Conservation (phyloP, 2,797 vertebrate genomes). For the Remorina albescens region DNA sequence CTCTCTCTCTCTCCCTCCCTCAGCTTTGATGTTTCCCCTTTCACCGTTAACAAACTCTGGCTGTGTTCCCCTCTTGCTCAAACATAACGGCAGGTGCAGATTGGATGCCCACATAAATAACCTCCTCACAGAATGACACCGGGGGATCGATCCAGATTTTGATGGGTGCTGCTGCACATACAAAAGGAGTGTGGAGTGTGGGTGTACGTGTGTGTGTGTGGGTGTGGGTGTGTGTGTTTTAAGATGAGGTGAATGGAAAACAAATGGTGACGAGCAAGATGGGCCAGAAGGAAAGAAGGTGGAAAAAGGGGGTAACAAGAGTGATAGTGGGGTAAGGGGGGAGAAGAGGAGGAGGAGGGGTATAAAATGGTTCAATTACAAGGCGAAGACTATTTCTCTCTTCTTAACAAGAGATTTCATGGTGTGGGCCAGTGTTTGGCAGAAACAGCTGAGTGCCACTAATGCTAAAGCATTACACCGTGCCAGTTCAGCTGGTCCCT, state of each 20-base stretch:
- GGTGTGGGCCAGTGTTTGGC: constrained; percentile 94
- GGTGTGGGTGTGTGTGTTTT: constrained; percentile 39
- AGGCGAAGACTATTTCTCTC: constrained; percentile 99
- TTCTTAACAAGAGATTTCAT: constrained; percentile 99
- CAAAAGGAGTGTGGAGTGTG: constrained; percentile 86
- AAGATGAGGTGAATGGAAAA: constrained; percentile 61
- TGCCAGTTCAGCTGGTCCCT: constrained; percentile 89
- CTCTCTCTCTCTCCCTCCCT: constrained; percentile 28
- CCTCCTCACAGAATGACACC: constrained; percentile 94
- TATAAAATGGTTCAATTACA: constrained; percentile 99
- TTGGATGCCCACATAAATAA: constrained; percentile 99
- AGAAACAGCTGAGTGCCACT: constrained; percentile 97
- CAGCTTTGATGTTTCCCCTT: constrained; percentile 93
- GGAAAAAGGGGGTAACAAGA: constrained; percentile 70
- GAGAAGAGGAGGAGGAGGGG: constrained; percentile 77
- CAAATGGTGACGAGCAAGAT: constrained; percentile 86
- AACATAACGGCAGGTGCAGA: constrained; percentile 98
- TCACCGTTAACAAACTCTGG: constrained; percentile 99
- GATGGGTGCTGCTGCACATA: constrained; percentile 92
- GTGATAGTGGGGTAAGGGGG: constrained; percentile 66
- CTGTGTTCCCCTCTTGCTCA: constrained; percentile 95
- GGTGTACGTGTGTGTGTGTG: constrained; percentile 31
- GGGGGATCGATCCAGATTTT: constrained; percentile 96
- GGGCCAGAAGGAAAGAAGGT: constrained; percentile 74
- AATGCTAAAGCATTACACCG: constrained; percentile 93